Base-by-base conservation (phyloP, 1,140 invertebrate genomes). In the Dinothrombium tinctorium region DNA sequence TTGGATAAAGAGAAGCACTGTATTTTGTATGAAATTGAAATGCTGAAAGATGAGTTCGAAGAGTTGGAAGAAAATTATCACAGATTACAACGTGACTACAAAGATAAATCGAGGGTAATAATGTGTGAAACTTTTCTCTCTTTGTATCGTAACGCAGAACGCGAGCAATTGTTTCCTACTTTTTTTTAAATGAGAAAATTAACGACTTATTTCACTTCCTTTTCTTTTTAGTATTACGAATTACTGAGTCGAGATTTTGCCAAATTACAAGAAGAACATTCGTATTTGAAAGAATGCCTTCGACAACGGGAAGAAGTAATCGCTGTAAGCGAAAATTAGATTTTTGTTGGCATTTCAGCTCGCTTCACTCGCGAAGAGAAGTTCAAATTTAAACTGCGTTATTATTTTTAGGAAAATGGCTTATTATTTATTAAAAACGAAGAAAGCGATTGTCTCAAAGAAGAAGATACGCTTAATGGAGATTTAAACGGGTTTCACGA, bases 1-100 rank as follows among this genome's bases (percentile, higher is more conserved):
- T 61, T 96, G 47, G 90, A 98, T 60, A 96, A 96, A 64, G 89
- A 96, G 61, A 95, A 96, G 59, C 78, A 86, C 40, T 73, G 84
- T 20, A 73, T 89, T 48, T 72, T 74, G 2, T 98, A 94, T 66
- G 81, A 95, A 64, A 74, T 96, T 21, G 90, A 98, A 59, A 62
- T 94, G 44, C 67, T 94, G 36, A 96, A 95, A 66, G 92, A 99
- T 61, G 74, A 84, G 59, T 64, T 90, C 50, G 86, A 95, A 60
- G 90, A 95, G 55, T 62, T 89, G 46, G 82, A 92, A 52, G 87
- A 95, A 60, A 69, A 74, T 33, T 69, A 76, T 54, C 67, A 74
- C 24, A 76, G 82, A 56, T 53, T 86, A 24, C 73, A 69, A 54
- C 71, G 81, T 46, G 82, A 94, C 56, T 74, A 86, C 54, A 74